Evolutionary conservation across 2,888 invertebrate species (phyloP), one percentile per base, ranked within the genome.

Genomic region (Eristalis arbustorum): DNA sequence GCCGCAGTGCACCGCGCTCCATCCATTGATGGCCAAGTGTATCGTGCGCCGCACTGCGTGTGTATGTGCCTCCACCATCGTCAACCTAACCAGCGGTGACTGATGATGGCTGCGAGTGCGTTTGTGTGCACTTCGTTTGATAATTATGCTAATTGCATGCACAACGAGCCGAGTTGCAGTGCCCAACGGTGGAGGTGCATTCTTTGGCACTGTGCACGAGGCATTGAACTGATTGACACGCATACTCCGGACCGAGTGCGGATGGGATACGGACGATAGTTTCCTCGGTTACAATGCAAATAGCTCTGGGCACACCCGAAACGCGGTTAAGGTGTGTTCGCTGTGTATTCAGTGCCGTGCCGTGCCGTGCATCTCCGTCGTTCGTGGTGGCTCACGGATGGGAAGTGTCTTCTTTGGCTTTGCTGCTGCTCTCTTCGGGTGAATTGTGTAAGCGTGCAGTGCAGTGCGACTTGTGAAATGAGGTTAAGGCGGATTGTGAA

Each of bases 71-170:
- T 72, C 49, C 49, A 72, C 67, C 72, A 72, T 11, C 13, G 72
- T 79, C 72, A 59, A 61, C 34, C 66, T 64, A 59, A 66, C 66
- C 72, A n/a, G 42, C 6, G 22, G 66, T 75, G 67, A 57, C 74
- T 59, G 75, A 61, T 75, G 67, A 67, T 40, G 67, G 77, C 71
- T 78, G 28, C 11, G 34, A 49, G 23, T 49, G 49, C 57, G n/a
- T 56, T 22, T 11, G 10, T 42, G 49, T 40, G 40, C 28, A 25
- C 25, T 59, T 66, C 42, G 71, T 62, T 62, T 49, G 62, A 68
- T 73, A 79, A 81, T 81, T 78, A 85, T 85, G 85, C 82, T 82
- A 85, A 85, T 85, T 85, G 85, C 73, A 77, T 85, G 74, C 66
- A 63, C 68, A 78, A 74, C 68, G 72, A 14, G 69, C 56, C 71